Conservation (phyloP, 2,113 vertebrate species). For the Lophius piscatorius region DNA sequence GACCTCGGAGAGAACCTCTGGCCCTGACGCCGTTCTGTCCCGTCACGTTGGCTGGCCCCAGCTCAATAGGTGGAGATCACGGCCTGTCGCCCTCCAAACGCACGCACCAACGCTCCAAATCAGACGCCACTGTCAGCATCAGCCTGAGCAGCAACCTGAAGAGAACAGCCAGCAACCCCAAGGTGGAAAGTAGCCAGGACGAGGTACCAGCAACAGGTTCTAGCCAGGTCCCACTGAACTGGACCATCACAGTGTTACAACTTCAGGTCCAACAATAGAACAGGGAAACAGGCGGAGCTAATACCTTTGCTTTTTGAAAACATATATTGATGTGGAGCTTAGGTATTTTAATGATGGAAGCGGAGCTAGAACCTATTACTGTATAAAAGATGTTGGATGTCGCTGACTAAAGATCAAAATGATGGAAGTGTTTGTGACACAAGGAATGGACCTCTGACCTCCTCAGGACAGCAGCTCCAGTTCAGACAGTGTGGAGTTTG, state of each 20-base stretch:
- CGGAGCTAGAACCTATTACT: too few relatives aligned
- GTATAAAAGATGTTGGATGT: too few relatives aligned
- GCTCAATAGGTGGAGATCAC: conserved; percentile 73
- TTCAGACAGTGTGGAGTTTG: conserved; percentile 87
- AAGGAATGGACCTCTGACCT: conserved; percentile 52
- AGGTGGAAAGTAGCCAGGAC: conserved; percentile 91
- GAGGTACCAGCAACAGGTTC: conserved; percentile 88
- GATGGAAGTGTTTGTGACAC: not conserved
- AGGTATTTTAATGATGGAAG: too few relatives aligned
- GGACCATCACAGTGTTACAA: not conserved
- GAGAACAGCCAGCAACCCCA: conserved; percentile 95
- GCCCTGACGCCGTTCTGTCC: conserved; percentile 59
- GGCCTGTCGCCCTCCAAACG: conserved; percentile 92
- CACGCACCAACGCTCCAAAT: conserved; percentile 97
- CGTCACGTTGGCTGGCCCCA: conserved; percentile 48
- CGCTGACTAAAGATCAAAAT: too few relatives aligned
- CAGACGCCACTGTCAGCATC: conserved; percentile 91
- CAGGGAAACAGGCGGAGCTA: too few relatives aligned
- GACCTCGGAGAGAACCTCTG: conserved; percentile 78
- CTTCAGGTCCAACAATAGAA: too few relatives aligned
- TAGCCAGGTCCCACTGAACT: not conserved
- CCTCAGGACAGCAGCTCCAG: conserved; percentile 89
- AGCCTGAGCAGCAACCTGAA: conserved; percentile 95
- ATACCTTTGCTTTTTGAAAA: too few relatives aligned
- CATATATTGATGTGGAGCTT: too few relatives aligned